Conservation (phyloP, 1,140 invertebrate genomes). For the Copidosoma floridanum region DNA sequence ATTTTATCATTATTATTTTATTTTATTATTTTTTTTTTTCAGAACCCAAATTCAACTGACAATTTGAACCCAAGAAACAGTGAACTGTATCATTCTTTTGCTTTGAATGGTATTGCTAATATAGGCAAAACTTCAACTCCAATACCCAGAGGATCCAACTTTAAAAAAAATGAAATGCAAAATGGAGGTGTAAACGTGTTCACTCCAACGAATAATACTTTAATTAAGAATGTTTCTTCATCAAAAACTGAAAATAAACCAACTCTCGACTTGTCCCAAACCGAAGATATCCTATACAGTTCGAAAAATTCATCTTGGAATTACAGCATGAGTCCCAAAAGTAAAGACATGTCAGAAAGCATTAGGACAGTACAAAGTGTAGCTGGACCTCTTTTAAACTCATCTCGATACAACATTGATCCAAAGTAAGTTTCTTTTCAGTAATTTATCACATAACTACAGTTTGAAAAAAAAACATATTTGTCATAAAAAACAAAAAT, state of each 20-base stretch:
- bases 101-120: conserved; percentile 16
- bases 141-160: conserved; percentile 13
- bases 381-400: conserved; percentile 48
- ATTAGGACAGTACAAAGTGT: conserved; percentile 46
- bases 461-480: not conserved
- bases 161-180: conserved; percentile 24
- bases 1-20: not conserved
- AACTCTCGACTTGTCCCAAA: conserved; percentile 14
- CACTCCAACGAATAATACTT: not conserved
- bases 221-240: conserved; percentile 8
- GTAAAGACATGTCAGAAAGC: conserved; percentile 34
- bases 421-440: conserved; percentile 42
- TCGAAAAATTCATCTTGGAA: conserved; percentile 44
- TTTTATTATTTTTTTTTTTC: not conserved
- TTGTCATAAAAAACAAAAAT: not conserved
- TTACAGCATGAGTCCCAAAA: conserved; percentile 41
- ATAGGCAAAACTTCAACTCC: conserved; percentile 41
- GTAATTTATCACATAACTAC: not conserved
- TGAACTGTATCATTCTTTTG: conserved; percentile 15
- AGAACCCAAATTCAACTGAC: conserved; percentile 2
- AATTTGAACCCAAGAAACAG: conserved; percentile 4
- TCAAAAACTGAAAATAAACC: conserved; percentile 22
- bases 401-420: conserved; percentile 53
- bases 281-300: conserved; percentile 35
- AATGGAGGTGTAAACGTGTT: conserved; percentile 42